A percentile compares a stretch with the other conserved stretches of the same genome.
Conservation (phyloP, 2,113 vertebrate species). For the Zapornia atra region DNA sequence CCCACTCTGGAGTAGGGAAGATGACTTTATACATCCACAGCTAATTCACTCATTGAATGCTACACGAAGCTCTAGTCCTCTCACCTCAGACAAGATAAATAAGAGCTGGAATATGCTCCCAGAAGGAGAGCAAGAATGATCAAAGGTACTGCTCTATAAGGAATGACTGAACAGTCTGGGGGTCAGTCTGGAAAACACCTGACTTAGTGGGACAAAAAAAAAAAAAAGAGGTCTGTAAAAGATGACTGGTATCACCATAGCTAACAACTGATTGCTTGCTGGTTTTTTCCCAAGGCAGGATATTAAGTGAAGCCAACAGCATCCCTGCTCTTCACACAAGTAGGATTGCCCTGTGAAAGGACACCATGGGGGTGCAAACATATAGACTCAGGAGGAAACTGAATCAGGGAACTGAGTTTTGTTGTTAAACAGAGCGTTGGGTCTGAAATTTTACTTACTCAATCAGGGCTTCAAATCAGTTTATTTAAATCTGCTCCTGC, state of each 20-base stretch:
- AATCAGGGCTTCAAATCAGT: background rate
- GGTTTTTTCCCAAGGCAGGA: background rate
- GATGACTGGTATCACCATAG: background rate
- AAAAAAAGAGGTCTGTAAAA: background rate
- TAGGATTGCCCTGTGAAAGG: background rate
- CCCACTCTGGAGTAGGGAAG: background rate
- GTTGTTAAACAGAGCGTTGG: background rate
- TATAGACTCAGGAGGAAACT: background rate
- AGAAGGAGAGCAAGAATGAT: background rate
- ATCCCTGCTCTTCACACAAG: background rate
- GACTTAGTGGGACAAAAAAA: background rate
- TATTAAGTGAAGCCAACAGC: background rate
- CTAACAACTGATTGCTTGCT: background rate
- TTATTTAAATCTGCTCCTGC: background rate
- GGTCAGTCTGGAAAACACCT: background rate
- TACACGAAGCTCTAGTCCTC: background rate
- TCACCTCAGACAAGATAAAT: background rate
- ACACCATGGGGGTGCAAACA: background rate
- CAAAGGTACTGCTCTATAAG: background rate
- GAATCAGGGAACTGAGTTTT: background rate
- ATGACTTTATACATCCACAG: background rate
- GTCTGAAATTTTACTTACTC: background rate
- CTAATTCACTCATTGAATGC: background rate
- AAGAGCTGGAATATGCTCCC: background rate
- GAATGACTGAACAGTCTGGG: background rate